Percentiles rank a stretch among this genome's conserved stretches.
Evolutionary conservation across 2,888 invertebrate genomes (phyloP).

Genomic region (Orthosia gothica): DNA sequence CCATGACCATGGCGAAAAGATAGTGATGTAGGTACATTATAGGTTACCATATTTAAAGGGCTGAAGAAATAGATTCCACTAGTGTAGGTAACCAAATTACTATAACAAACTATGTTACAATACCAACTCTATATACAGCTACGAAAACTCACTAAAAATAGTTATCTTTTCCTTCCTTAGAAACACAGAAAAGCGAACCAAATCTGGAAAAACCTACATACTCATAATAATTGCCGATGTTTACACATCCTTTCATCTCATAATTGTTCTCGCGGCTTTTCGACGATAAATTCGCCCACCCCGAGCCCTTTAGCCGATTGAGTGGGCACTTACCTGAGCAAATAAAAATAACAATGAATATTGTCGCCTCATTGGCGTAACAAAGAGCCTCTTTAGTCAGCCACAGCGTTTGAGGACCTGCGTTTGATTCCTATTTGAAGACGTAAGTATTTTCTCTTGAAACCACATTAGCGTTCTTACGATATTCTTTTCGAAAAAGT

Average conservation of each 20-base stretch:
- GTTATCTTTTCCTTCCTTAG: neutral
- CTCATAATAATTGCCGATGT: constrained; percentile 50
- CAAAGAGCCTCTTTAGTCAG: constrained; percentile 27
- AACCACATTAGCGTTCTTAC: neutral
- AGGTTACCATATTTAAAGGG: too few species aligned
- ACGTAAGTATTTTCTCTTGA: neutral
- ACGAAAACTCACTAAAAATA: neutral
- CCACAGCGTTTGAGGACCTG: constrained; percentile 4
- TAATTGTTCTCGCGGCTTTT: constrained; percentile 55
- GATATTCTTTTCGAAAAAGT: neutral
- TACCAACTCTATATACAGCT: neutral
- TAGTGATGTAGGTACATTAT: neutral
- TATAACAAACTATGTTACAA: neutral
- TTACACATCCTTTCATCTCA: constrained; percentile 55
- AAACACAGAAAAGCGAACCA: neutral
- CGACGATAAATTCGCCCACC: constrained; percentile 47
- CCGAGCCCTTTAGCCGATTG: constrained; percentile 54
- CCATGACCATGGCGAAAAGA: neutral
- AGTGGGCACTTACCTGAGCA: constrained; percentile 61
- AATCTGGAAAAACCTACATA: constrained; percentile 20
- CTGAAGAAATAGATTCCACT: too few species aligned
- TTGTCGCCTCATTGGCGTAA: constrained; percentile 54
- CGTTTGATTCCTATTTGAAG: constrained; percentile 4
- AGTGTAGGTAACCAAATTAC: neutral
- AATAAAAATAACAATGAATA: constrained; percentile 64